Percentiles rank a stretch among this genome's conserved stretches.
phyloP scores from a whole-genome alignment of 1,140 invertebrate genomes.

The Diorhabda carinulata region DNA sequence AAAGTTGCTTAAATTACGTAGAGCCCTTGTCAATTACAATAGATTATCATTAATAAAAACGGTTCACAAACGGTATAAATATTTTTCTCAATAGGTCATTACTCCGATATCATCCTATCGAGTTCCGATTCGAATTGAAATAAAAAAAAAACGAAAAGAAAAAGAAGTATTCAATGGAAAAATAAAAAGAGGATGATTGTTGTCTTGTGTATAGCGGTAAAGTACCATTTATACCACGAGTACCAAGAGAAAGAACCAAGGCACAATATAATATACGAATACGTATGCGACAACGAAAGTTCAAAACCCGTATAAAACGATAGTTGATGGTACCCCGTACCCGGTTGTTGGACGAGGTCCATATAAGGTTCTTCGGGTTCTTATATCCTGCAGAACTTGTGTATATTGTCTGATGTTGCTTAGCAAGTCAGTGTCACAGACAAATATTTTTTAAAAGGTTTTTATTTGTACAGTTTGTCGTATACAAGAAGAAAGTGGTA shows the following conservation, averaged over 20 bases:
- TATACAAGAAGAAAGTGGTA: too few species aligned
- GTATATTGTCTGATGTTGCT: constrained; percentile 7
- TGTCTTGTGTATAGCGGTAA: constrained; percentile 9
- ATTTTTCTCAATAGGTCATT: too few species aligned
- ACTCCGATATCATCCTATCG: too few species aligned
- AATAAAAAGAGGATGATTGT: not conserved
- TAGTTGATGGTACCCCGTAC: constrained; percentile 10
- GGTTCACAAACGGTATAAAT: too few species aligned
- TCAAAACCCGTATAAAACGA: constrained; percentile 15
- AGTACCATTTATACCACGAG: constrained; percentile 5
- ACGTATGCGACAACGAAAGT: constrained; percentile 6
- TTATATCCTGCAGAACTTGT: constrained; percentile 15
- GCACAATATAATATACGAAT: constrained; percentile 11
- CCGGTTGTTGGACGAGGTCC: constrained; percentile 8
- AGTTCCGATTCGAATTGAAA: not conserved
- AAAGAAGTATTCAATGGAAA: not conserved
- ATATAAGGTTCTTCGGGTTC: constrained; percentile 17
- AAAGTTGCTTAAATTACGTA: too few species aligned
- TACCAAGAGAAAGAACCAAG: not conserved
- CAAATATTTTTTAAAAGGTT: not conserved
- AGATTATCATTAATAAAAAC: too few species aligned
- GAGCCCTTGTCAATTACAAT: too few species aligned
- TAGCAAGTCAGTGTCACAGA: not conserved
- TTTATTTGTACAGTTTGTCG: too few species aligned
- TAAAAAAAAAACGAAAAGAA: not conserved